phyloP scores from a whole-genome alignment of 1,140 invertebrate species.

The Oncopeltus fasciatus region DNA sequence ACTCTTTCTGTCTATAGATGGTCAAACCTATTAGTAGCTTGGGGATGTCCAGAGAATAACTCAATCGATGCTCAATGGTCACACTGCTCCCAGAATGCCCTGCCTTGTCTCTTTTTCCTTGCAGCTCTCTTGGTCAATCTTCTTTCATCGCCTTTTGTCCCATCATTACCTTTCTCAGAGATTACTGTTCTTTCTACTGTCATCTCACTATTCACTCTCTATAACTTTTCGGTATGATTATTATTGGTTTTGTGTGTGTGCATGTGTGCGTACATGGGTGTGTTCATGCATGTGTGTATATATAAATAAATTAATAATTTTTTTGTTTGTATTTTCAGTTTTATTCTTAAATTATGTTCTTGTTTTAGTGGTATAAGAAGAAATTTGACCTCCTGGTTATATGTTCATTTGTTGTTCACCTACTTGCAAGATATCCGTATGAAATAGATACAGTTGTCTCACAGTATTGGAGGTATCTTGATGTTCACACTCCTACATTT shows the following conservation, averaged over 20 bases:
- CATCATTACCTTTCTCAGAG: conserved; percentile 69
- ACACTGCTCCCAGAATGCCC: conserved; percentile 66
- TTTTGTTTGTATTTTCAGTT: conserved; percentile 1
- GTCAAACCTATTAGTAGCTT: conserved; percentile 61
- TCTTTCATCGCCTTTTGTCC: conserved; percentile 58
- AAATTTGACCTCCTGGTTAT: conserved; percentile 49
- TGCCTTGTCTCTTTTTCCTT: conserved; percentile 66
- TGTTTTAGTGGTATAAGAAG: conserved; percentile 17
- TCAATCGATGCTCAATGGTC: conserved; percentile 62
- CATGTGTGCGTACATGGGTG: no score
- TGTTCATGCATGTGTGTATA: no score
- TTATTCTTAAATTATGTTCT: neutral
- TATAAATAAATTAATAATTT: no score
- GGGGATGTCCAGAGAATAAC: conserved; percentile 46
- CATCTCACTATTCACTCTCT: conserved; percentile 55
- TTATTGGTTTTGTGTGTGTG: neutral
- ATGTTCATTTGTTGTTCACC: conserved; percentile 62
- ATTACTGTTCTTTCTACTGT: conserved; percentile 56
- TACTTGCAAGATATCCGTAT: conserved; percentile 70
- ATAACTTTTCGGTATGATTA: conserved; percentile 43
- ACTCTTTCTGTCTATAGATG: no score
- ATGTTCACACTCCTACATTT: conserved; percentile 59
- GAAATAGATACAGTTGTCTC: conserved; percentile 64
- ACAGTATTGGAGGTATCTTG: conserved; percentile 61
- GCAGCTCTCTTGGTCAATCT: conserved; percentile 55